These are phyloP conservation scores for Balearica regulorum DNA, from an alignment of 2,797 vertebrate species.

Conservation along the genomic window DNA sequence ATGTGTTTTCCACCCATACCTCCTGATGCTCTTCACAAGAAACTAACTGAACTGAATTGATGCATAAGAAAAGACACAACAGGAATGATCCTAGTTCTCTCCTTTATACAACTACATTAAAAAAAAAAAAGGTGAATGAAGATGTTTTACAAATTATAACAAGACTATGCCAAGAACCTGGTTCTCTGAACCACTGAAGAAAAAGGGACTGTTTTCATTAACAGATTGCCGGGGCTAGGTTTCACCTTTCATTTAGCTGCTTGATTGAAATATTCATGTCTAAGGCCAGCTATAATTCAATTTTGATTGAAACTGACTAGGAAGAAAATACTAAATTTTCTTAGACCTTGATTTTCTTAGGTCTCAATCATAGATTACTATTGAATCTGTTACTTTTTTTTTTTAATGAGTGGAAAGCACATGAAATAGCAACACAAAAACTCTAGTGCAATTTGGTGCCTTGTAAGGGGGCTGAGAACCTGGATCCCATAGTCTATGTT, in stretches of 20 bases:
- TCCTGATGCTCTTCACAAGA: background rate
- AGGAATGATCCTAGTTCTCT: background rate
- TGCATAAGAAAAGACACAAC: background rate
- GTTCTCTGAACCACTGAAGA: background rate
- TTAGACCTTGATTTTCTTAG: background rate
- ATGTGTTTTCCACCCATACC: background rate
- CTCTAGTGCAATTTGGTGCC: background rate
- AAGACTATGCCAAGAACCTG: background rate
- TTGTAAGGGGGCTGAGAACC: background rate
- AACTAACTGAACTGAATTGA: background rate
- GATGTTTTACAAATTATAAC: background rate
- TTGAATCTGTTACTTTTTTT: background rate
- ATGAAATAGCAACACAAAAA: background rate
- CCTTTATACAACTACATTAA: background rate
- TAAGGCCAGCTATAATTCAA: background rate
- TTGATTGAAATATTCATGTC: background rate
- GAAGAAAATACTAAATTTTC: background rate
- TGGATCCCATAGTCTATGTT: background rate
- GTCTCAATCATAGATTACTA: background rate
- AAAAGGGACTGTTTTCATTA: background rate
- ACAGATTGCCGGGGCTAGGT: background rate
- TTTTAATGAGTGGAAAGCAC: background rate
- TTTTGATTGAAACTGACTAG: background rate
- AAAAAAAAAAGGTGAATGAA: background rate
- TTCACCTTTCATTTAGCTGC: background rate